phyloP scores from a whole-genome alignment of 2,797 vertebrate genomes.

The Poecilia gillii region DNA sequence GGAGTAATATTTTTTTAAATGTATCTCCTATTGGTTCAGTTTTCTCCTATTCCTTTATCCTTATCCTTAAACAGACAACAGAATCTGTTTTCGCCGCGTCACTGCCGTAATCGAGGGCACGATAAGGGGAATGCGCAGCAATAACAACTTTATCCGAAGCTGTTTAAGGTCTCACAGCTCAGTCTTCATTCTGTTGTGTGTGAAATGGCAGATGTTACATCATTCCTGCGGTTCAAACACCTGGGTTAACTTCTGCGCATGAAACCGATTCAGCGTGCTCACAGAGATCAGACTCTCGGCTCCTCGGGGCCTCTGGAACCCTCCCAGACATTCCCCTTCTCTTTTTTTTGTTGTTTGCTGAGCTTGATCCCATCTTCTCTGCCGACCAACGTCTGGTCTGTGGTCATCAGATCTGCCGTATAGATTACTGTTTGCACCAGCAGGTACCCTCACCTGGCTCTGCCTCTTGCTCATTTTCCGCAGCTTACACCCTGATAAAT shows the following conservation, averaged over 20 bases:
- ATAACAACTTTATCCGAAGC: constrained; percentile 43
- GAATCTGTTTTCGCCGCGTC: constrained; percentile 27
- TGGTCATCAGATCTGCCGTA: constrained; percentile 22
- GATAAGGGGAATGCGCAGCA: constrained; percentile 40
- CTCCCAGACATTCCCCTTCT: constrained; percentile 51
- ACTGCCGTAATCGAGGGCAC: constrained; percentile 36
- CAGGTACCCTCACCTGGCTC: constrained; percentile 2
- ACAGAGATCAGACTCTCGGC: constrained; percentile 32
- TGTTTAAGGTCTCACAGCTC: constrained; percentile 38
- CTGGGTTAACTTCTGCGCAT: constrained; percentile 54
- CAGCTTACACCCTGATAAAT: constrained; percentile 19
- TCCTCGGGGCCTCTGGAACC: constrained; percentile 35
- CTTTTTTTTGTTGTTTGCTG: constrained; percentile 17
- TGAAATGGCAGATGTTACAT: constrained; percentile 40
- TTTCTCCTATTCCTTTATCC: background rate
- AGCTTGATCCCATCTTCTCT: constrained; percentile 30
- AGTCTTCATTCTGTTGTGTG: constrained; percentile 18
- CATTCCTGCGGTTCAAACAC: constrained; percentile 56
- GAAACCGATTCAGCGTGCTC: constrained; percentile 46
- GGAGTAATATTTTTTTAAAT: background rate
- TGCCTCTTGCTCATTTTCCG: background rate
- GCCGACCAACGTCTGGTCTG: constrained; percentile 23
- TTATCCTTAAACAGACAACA: constrained; percentile 5
- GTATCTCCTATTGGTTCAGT: background rate
- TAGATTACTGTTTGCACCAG: constrained; percentile 13